Conservation (phyloP, 1,140 invertebrate species). For the Pseudomyrmex sp. region DNA sequence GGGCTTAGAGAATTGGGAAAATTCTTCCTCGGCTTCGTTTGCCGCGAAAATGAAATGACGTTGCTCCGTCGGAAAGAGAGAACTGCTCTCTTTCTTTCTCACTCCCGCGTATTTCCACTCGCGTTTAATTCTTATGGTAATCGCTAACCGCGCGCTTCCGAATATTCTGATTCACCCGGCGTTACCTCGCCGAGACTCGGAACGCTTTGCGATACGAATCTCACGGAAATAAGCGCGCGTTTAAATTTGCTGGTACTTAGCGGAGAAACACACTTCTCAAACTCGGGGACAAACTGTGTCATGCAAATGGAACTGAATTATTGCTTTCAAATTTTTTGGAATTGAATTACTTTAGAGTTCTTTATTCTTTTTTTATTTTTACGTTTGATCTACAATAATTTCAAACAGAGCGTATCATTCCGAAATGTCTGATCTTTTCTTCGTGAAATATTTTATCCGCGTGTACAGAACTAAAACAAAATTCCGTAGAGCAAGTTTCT, state of each 20-base stretch:
- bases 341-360: neutral
- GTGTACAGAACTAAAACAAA: slow-evolving; percentile 11
- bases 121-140: slow-evolving; percentile 70
- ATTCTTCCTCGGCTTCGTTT: slow-evolving; percentile 62
- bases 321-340: neutral
- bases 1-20: slow-evolving; percentile 68
- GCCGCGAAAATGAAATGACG: slow-evolving; percentile 68
- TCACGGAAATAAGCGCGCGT: slow-evolving; percentile 22
- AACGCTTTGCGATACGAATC: slow-evolving; percentile 7
- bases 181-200: slow-evolving; percentile 23
- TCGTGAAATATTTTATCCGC: neutral
- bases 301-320: slow-evolving; percentile 17
- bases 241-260: slow-evolving; percentile 36
- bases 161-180: slow-evolving; percentile 49
- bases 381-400: slow-evolving; percentile 11
- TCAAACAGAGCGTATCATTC: neutral
- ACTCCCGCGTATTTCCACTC: slow-evolving; percentile 20
- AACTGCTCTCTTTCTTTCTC: neutral
- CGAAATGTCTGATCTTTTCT: neutral
- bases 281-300: neutral
- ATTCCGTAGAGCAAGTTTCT: neutral
- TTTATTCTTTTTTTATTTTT: slow-evolving; percentile 3
- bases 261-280: neutral
- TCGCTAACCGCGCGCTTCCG: slow-evolving; percentile 61
- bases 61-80: slow-evolving; percentile 31